Conservation (phyloP, 2,797 vertebrate species). For the Chiroxiphia lanceolata region DNA sequence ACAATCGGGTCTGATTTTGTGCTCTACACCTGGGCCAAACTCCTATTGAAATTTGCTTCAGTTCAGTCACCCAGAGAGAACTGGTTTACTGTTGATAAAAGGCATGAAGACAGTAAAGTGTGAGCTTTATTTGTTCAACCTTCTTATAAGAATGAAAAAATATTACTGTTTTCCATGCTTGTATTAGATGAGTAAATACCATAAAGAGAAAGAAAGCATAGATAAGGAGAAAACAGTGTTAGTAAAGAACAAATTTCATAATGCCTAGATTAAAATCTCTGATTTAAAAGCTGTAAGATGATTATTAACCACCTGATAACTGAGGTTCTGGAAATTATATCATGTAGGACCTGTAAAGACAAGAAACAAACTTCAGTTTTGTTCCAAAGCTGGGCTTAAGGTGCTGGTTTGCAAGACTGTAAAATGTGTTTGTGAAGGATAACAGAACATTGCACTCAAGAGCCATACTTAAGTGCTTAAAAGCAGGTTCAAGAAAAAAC, state of each 20-base stretch:
- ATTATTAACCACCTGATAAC: background rate
- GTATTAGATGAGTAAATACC: background rate
- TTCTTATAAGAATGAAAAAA: background rate
- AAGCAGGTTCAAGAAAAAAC: background rate
- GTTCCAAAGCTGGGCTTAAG: background rate
- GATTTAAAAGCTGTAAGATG: background rate
- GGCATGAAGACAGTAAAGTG: background rate
- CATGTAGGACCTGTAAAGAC: fast-evolving
- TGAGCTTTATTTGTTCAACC: background rate
- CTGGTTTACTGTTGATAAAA: background rate
- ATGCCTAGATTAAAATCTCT: background rate
- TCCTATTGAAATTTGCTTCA: background rate
- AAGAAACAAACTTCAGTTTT: background rate
- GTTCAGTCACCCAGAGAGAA: background rate
- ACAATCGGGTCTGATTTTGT: background rate
- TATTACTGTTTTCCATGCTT: background rate
- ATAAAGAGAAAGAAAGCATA: background rate
- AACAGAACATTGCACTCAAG: background rate
- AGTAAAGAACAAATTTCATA: background rate
- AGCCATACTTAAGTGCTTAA: background rate
- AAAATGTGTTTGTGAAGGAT: background rate
- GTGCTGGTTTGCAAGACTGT: background rate
- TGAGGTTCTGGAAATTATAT: background rate
- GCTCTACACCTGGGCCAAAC: background rate
- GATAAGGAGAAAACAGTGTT: background rate